These are phyloP conservation scores for Anas platyrhynchos DNA, from an alignment of 2,113 vertebrate genomes.

Conservation along the genomic window DNA sequence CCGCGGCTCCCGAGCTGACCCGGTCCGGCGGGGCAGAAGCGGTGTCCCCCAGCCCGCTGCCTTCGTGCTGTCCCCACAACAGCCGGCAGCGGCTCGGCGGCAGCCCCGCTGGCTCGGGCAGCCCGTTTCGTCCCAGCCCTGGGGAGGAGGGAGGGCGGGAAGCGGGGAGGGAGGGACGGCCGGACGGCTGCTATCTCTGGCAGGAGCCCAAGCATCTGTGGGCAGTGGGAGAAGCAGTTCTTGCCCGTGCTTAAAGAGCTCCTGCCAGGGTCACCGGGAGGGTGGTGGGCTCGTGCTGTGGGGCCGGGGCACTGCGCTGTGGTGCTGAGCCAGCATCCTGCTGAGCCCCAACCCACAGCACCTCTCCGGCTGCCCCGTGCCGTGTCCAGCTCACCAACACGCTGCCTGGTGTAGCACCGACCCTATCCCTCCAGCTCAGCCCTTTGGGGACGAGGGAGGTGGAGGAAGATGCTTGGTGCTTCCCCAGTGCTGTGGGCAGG, in stretches of 20 bases:
- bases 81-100: background rate
- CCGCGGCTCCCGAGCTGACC: background rate
- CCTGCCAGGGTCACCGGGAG: rapidly evolving
- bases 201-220: slow-evolving; percentile 51
- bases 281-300: background rate
- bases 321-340: rapidly evolving
- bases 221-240: slow-evolving; percentile 26
- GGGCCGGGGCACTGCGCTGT: background rate
- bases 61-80: background rate
- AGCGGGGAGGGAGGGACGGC: background rate
- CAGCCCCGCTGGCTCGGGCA: background rate
- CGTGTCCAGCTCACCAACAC: rapidly evolving
- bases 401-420: rapidly evolving
- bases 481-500: rapidly evolving
- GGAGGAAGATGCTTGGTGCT: background rate
- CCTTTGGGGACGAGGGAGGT: rapidly evolving
- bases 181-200: background rate
- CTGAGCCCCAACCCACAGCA: background rate
- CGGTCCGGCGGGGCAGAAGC: background rate
- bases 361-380: rapidly evolving
- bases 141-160: slow-evolving; percentile 11
- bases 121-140: background rate
- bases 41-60: background rate
- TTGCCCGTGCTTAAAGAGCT: slow-evolving; percentile 1
- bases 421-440: background rate